Percentiles rank a stretch among this genome's conserved stretches.
phyloP scores from a whole-genome alignment of 2,797 vertebrate species.

The Phataginus tetradactyla region DNA sequence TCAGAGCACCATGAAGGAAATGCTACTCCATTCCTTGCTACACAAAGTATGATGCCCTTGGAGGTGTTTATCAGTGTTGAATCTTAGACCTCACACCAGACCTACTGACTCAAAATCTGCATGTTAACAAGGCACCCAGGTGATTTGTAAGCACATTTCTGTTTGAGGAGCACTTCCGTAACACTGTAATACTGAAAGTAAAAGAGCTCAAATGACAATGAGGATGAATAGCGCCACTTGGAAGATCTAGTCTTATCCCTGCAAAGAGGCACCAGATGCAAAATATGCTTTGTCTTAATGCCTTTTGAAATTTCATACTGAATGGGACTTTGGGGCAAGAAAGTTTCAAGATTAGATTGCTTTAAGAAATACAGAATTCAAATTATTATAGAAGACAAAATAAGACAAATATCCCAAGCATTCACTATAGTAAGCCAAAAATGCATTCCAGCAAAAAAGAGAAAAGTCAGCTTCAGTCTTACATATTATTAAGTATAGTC shows the following conservation, averaged over 20 bases:
- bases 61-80: not conserved
- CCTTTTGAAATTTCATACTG: not conserved
- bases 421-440: not conserved
- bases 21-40: not conserved
- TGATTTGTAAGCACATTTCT: not conserved
- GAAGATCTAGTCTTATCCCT: not conserved
- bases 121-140: not conserved
- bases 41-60: not conserved
- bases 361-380: not conserved
- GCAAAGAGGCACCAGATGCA: not conserved
- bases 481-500: not conserved
- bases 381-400: not conserved
- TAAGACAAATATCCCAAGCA: not conserved
- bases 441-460: not conserved
- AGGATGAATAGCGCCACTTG: not conserved
- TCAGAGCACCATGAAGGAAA: not conserved
- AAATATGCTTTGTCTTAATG: not conserved
- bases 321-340: not conserved
- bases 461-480: not conserved
- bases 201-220: not conserved
- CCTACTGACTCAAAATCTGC: not conserved
- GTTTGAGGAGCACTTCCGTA: not conserved
- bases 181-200: not conserved
- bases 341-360: not conserved
- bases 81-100: not conserved